Base-by-base conservation (phyloP, 2,888 invertebrate genomes). In the Amphipyra tragopoginis region DNA sequence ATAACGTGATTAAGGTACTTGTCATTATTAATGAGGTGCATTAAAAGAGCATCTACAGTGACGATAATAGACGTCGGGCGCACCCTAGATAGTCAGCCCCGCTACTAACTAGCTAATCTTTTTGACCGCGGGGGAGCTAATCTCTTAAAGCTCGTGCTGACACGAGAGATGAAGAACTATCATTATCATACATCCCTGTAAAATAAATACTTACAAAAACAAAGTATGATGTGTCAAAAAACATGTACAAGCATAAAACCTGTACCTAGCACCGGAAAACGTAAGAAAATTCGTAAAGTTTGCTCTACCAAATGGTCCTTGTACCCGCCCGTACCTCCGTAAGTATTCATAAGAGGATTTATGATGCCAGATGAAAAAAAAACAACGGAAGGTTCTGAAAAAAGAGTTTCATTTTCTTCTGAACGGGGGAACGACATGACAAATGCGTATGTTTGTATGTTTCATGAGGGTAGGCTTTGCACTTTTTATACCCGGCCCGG, bases 291-390 rank as follows among this genome's bases (percentile, higher is more conserved):
- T 7, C 29, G 29, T 29, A 29, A 29, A 29, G 29, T 2, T 29
- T 29, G 29, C 21, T 2, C 21, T 21, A 21, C 2, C 21, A 14
- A 26, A 13, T 43, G 50, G 49, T 14, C 38, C 43, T 44, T 44
- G 40, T 26, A 26, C 33, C 43, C 50, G 45, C 40, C 21, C 15
- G n/a, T 29, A 33, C 61, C 61, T 69, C 57, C 21, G 73, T 59
- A 65, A 73, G 56, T 73, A 73, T 73, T 73, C 74, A 73, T 73
- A 73, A 73, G 59, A 59, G 26, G 67, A 73, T 70, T 74, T 70
- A 65, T 57, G 60, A 53, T 40, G 9, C 56, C 14, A 59, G 38
- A 58, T 58, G 68, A 57, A 72, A 40, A 36, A 68, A 56, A 68
- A 72, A 40, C 26, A 68, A 56, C 42, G 13, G 39, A 21, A 36